A percentile compares a stretch with the other conserved stretches of the same genome.
These are phyloP conservation scores for Malaclemys terrapin DNA, from an alignment of 2,113 vertebrate species.

Conservation along the genomic window DNA sequence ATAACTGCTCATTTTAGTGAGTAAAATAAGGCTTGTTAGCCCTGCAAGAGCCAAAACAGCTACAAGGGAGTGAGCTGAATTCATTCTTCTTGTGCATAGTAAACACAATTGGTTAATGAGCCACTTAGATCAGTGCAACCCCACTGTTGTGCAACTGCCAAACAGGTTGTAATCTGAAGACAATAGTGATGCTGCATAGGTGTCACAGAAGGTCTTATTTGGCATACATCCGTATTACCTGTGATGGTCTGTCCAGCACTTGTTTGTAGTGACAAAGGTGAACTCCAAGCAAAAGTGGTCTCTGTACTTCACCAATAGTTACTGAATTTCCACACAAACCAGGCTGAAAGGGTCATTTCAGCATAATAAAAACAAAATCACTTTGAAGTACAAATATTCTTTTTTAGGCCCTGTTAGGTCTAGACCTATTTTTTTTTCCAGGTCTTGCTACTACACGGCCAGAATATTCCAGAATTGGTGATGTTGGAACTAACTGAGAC, in stretches of 20 bases:
- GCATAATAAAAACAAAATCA: background rate
- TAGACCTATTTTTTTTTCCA: no score
- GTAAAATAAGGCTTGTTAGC: background rate
- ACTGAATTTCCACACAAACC: background rate
- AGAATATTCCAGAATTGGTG: background rate
- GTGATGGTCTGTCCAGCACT: background rate
- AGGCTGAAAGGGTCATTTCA: background rate
- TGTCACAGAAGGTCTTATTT: background rate
- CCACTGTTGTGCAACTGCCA: background rate
- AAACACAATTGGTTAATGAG: background rate
- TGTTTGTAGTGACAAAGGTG: background rate
- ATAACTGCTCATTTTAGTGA: background rate
- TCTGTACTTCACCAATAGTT: background rate
- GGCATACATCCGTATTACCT: background rate
- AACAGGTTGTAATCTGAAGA: background rate
- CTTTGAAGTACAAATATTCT: background rate
- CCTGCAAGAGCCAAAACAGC: background rate
- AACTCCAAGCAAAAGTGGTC: background rate
- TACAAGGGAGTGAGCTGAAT: background rate
- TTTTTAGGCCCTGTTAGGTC: background rate
- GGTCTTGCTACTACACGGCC: background rate
- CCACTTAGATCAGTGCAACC: background rate
- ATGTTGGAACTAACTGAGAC: background rate
- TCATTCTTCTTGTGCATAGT: slow-evolving; percentile 12
- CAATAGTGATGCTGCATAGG: background rate